phyloP scores from a whole-genome alignment of 2,113 vertebrate genomes.

The Oreochromis tanganicae region DNA sequence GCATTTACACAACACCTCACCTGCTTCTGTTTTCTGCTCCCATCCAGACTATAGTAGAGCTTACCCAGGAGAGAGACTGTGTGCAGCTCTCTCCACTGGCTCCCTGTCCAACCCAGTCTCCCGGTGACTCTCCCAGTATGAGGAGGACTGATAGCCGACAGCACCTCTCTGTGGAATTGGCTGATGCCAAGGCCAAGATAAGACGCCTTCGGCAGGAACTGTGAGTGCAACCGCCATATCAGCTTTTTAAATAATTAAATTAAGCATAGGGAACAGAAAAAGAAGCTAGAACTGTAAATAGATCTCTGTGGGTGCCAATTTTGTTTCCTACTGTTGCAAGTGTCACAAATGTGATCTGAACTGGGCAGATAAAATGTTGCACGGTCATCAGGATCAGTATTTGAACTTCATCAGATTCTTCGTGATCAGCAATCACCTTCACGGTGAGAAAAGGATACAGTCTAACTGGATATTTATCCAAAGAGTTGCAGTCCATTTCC shows the following conservation, averaged over 20 bases:
- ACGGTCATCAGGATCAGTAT: background rate
- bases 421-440: background rate
- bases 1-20: background rate
- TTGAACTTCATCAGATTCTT: background rate
- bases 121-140: slow-evolving; percentile 89
- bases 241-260: background rate
- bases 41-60: slow-evolving; percentile 85
- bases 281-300: background rate
- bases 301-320: background rate
- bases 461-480: background rate
- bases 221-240: slow-evolving; percentile 75
- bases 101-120: slow-evolving; percentile 77
- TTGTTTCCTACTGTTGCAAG: background rate
- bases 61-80: slow-evolving; percentile 92
- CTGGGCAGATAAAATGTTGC: background rate
- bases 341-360: background rate
- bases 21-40: background rate
- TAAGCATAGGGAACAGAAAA: background rate
- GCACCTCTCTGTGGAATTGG: slow-evolving; percentile 94
- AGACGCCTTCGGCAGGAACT: slow-evolving; percentile 92
- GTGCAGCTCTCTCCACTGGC: slow-evolving; percentile 82
- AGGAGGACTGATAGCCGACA: slow-evolving; percentile 93
- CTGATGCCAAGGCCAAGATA: slow-evolving; percentile 96
- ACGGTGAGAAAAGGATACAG: background rate
- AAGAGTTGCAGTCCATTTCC: background rate